Evolutionary conservation across 1,140 invertebrate genomes (phyloP).

Genomic region (Eubasilissa regina): DNA sequence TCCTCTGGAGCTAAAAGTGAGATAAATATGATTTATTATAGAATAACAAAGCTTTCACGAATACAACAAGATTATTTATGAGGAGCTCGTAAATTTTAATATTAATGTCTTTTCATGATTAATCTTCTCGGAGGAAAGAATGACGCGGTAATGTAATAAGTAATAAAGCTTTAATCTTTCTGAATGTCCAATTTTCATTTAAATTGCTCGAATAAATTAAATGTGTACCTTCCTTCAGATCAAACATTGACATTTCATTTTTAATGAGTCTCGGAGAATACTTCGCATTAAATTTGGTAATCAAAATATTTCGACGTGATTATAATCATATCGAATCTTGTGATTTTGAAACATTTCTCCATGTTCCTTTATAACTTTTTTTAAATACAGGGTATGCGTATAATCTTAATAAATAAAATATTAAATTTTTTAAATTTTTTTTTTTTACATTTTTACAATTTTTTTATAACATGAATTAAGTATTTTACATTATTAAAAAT

Average conservation of each 20-base stretch:
- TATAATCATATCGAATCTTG: too few relatives aligned
- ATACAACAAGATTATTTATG: conserved; percentile 42
- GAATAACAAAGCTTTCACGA: conserved; percentile 47
- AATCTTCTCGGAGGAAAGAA: conserved; percentile 39
- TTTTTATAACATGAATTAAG: too few relatives aligned
- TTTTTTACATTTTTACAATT: too few relatives aligned
- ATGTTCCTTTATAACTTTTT: too few relatives aligned
- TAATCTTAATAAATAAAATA: too few relatives aligned
- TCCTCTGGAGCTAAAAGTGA: conserved; percentile 26
- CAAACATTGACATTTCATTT: not conserved
- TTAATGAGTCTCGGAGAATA: not conserved
- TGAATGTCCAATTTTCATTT: conserved; percentile 36
- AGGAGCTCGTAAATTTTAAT: conserved; percentile 37
- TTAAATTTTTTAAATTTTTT: too few relatives aligned
- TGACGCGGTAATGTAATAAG: conserved; percentile 38
- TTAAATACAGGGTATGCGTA: too few relatives aligned
- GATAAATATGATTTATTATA: conserved; percentile 49
- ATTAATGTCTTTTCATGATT: conserved; percentile 35
- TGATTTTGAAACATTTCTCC: too few relatives aligned
- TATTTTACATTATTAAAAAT: too few relatives aligned
- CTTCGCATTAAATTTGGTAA: too few relatives aligned
- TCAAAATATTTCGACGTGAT: too few relatives aligned
- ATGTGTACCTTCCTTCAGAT: conserved; percentile 2
- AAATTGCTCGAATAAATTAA: not conserved
- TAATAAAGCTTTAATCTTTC: conserved; percentile 30